These are phyloP conservation scores for Zaprionus gabonicus DNA, from an alignment of 1,140 invertebrate species.

Conservation along the genomic window DNA sequence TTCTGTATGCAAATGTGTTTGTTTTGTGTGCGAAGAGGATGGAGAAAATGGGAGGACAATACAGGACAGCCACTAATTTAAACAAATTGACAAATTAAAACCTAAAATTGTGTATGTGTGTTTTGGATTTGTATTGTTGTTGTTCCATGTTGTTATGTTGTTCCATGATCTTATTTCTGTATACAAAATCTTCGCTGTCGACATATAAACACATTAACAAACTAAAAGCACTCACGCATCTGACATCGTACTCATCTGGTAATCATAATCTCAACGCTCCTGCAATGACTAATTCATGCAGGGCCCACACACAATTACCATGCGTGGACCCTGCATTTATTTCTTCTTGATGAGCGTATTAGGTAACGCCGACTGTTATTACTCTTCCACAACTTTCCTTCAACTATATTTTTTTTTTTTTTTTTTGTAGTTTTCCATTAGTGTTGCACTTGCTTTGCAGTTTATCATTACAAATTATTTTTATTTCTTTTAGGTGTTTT, in stretches of 20 bases:
- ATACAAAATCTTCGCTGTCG: constrained; percentile 52
- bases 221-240: constrained; percentile 73
- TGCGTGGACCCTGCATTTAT: constrained; percentile 40
- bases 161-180: constrained; percentile 19
- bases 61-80: constrained; percentile 38
- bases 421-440: constrained; percentile 29
- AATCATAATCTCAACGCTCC: constrained; percentile 76
- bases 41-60: constrained; percentile 33
- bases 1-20: constrained; percentile 59
- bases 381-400: constrained; percentile 17
- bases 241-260: constrained; percentile 51
- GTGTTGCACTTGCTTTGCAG: constrained; percentile 58
- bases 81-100: constrained; percentile 61
- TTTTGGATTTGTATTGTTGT: constrained; percentile 42
- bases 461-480: constrained; percentile 44
- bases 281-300: constrained; percentile 74
- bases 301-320: constrained; percentile 4
- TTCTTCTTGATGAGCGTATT: constrained; percentile 72
- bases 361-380: constrained; percentile 73
- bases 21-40: constrained; percentile 45
- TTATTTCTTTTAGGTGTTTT: constrained; percentile 44
- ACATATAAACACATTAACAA: constrained; percentile 61
- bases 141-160: constrained; percentile 19
- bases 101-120: constrained; percentile 38
- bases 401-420: not conserved